Evolutionary conservation across 2,797 vertebrate species (phyloP).

Genomic region (Odontamblyopus rebecca): DNA sequence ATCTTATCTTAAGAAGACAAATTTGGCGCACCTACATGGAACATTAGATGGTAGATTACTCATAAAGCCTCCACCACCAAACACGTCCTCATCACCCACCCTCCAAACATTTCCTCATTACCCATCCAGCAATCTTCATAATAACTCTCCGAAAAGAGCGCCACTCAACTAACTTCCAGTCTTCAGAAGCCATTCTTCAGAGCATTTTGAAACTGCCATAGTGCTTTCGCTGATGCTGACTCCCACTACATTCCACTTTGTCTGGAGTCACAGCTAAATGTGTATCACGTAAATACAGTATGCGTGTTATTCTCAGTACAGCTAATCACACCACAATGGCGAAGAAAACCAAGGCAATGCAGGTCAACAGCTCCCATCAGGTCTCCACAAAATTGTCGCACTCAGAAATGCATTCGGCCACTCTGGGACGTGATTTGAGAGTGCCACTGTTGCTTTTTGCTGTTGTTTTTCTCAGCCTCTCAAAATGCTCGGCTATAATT

Average conservation of each 20-base stretch:
- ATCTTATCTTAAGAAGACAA: too few species aligned
- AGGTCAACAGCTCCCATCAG: constrained; percentile 47
- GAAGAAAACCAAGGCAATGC: constrained; percentile 49
- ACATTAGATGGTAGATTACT: constrained; percentile 30
- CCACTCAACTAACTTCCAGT: constrained; percentile 14
- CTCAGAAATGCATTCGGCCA: constrained; percentile 35
- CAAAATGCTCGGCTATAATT: constrained; percentile 77
- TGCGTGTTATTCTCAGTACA: constrained; percentile 50
- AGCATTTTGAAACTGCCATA: constrained; percentile 21
- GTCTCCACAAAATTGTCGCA: constrained; percentile 19
- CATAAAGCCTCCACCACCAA: constrained; percentile 20
- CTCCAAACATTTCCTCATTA: constrained; percentile 3
- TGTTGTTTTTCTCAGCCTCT: constrained; percentile 72
- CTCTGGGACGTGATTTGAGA: constrained; percentile 65
- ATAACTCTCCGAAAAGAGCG: constrained; percentile 9
- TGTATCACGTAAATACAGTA: constrained; percentile 48
- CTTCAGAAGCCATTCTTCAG: constrained; percentile 21
- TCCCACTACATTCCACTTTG: constrained; percentile 39
- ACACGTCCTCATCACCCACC: constrained; percentile 9
- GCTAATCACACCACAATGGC: constrained; percentile 58
- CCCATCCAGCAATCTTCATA: neutral
- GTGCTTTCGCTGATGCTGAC: constrained; percentile 21
- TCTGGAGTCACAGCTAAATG: constrained; percentile 58
- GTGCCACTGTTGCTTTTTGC: constrained; percentile 57
- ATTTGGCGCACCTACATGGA: too few species aligned